Evolutionary conservation across 2,888 invertebrate genomes (phyloP).

Genomic region (Chymomyza fuscimana): DNA sequence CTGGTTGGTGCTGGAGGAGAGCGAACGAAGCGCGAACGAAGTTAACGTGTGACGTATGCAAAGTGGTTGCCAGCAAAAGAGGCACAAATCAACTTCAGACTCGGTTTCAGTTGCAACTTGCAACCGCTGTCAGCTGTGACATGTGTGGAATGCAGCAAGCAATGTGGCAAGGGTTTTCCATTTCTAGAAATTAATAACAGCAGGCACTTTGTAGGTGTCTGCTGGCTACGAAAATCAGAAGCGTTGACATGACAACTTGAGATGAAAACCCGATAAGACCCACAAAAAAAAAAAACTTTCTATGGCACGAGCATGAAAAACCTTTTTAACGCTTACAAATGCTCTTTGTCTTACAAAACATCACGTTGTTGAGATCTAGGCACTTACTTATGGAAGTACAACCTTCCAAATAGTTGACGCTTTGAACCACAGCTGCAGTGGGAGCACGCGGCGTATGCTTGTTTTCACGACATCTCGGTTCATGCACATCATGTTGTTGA

Average conservation of each 20-base stretch:
- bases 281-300: slow-evolving; percentile 47
- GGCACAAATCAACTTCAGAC: slow-evolving; percentile 1
- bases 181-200: slow-evolving; percentile 14
- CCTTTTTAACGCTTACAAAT: slow-evolving; percentile 52
- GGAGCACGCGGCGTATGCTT: slow-evolving; percentile 32
- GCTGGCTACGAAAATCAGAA: slow-evolving; percentile 61
- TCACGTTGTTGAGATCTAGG: neutral
- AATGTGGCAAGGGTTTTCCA: slow-evolving; percentile 6
- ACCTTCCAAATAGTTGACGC: neutral
- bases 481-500: slow-evolving; percentile 49
- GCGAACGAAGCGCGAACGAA: neutral
- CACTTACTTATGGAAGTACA: neutral
- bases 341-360: slow-evolving; percentile 30
- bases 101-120: neutral
- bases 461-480: slow-evolving; percentile 68
- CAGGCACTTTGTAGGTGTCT: slow-evolving; percentile 4
- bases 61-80: slow-evolving; percentile 7
- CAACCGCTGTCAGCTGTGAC: slow-evolving; percentile 42
- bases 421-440: slow-evolving; percentile 9
- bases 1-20: neutral
- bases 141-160: slow-evolving; percentile 43
- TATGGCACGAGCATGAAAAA: slow-evolving; percentile 70
- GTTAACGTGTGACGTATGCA: slow-evolving; percentile 26
- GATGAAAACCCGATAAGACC: slow-evolving; percentile 61
- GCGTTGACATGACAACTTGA: slow-evolving; percentile 78